Base-by-base conservation (phyloP, 2,888 invertebrate species). In the Metopia argyrocephala region DNA sequence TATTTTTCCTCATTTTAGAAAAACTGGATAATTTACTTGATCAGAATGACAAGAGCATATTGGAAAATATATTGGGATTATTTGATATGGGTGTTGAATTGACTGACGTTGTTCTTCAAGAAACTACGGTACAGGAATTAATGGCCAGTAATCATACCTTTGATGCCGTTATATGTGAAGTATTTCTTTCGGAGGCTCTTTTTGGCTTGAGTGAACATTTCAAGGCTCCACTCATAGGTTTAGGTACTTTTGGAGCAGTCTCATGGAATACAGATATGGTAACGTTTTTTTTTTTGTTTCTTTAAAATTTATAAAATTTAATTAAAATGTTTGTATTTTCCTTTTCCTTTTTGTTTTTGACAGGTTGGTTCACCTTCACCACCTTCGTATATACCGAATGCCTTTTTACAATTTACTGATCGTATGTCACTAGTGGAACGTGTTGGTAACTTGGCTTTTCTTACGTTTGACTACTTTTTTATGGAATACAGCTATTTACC, bases 81-180 rank as follows among this genome's bases (percentile, higher is more conserved):
- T 85, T 86, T 66, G 64, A 84, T 0, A 84, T 89, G 84, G 89
- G 90, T 2, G 0, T 88, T 3, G 48, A 76, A 0, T 25, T 87
- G 2, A 87, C 87, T 0, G 83, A 87, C 7, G 6, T 9, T 0
- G 56, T 88, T 5, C 76, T 90, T 0, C 27, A 71, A 0, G 87
- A 89, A 5, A 79, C 84, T 0, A 20, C 21, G 0, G 76, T 90
- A 2, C 71, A 85, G 23, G 74, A 85, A 3, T 71, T 90, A 0
- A 73, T 86, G 23, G 69, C 82, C 5, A 90, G 91, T 0, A 88
- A 91, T 59, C 85, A 87, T 56, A 87, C 86, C 2, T 91, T 88
- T 45, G 91, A 91, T 81, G 86, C 90, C 0, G 87, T 91, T 5
- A 86, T 91, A 15, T 82, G 85, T 54, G 91, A 91, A 73, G 86